These are phyloP conservation scores for Lates japonicus DNA, from an alignment of 2,797 vertebrate species.

Conservation along the genomic window DNA sequence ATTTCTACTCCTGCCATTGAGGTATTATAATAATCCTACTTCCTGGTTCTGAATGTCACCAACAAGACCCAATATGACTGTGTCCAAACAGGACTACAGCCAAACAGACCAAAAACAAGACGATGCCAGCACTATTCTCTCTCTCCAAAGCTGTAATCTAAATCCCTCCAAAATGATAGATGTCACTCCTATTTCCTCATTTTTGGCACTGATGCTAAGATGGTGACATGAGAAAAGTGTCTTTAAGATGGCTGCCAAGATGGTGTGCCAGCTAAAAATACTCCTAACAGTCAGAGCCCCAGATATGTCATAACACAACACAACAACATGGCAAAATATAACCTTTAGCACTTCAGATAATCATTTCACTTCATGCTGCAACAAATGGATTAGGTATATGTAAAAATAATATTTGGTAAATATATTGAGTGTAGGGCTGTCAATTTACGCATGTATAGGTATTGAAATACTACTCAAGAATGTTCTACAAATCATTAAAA, in stretches of 20 bases:
- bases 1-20: slow-evolving; percentile 8
- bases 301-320: slow-evolving; percentile 76
- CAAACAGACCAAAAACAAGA: slow-evolving; percentile 32
- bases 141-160: slow-evolving; percentile 16
- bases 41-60: slow-evolving; percentile 49
- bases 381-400: slow-evolving; percentile 13
- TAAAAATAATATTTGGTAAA: slow-evolving; percentile 26
- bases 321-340: slow-evolving; percentile 57
- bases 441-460: not conserved
- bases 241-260: slow-evolving; percentile 76
- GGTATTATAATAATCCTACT: slow-evolving; percentile 44
- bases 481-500: slow-evolving; percentile 12
- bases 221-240: slow-evolving; percentile 65
- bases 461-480: slow-evolving; percentile 5
- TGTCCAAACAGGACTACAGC: slow-evolving; percentile 34
- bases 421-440: not conserved
- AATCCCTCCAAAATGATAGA: slow-evolving; percentile 39
- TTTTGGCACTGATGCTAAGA: slow-evolving; percentile 53
- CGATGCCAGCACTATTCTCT: not conserved
- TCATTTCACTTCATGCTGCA: slow-evolving; percentile 16
- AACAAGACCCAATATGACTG: slow-evolving; percentile 37
- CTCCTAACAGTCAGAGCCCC: slow-evolving; percentile 69
- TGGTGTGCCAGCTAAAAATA: slow-evolving; percentile 75
- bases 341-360: slow-evolving; percentile 53
- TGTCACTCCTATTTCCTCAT: slow-evolving; percentile 41